These are phyloP conservation scores for Ianthella basta DNA, from an alignment of 37 sponge, comb jelly and placozoan genomes.

Conservation along the genomic window DNA sequence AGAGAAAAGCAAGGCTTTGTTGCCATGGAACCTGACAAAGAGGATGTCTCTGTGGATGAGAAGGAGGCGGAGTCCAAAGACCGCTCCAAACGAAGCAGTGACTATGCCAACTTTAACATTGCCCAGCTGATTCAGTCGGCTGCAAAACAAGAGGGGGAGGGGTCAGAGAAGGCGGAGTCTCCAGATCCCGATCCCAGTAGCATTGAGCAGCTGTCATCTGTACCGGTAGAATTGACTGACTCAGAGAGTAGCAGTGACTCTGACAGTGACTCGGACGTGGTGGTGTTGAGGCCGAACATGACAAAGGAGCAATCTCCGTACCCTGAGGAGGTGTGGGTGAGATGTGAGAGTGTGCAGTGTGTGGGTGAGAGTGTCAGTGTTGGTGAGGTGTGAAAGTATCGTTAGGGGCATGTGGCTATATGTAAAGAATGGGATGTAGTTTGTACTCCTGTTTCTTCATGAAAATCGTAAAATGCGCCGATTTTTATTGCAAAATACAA, in stretches of 20 bases:
- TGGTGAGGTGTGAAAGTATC: background rate
- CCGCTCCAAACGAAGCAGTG: constrained; percentile 43
- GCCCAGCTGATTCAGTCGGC: constrained; percentile 10
- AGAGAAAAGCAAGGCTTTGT: constrained; percentile 21
- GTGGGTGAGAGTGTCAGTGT: background rate
- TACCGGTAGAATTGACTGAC: background rate
- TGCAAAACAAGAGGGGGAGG: background rate
- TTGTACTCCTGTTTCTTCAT: too few species aligned
- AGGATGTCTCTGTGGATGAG: background rate
- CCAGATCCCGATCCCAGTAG: background rate
- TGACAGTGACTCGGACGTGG: constrained; percentile 23
- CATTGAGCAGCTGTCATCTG: background rate
- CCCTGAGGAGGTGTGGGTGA: constrained; percentile 12
- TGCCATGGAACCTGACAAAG: background rate
- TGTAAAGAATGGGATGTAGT: too few species aligned
- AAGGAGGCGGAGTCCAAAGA: background rate
- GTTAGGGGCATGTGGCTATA: background rate
- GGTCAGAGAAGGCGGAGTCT: too few species aligned
- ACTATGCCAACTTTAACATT: constrained; percentile 71
- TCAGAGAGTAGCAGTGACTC: background rate
- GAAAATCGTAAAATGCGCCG: too few species aligned
- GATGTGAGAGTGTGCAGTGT: background rate
- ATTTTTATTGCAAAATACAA: too few species aligned
- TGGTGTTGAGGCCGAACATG: background rate
- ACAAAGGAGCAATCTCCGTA: background rate